Percentiles rank a stretch among this genome's conserved stretches.
phyloP scores from a whole-genome alignment of 2,888 invertebrate species.

The Scaptomyza reducta region DNA sequence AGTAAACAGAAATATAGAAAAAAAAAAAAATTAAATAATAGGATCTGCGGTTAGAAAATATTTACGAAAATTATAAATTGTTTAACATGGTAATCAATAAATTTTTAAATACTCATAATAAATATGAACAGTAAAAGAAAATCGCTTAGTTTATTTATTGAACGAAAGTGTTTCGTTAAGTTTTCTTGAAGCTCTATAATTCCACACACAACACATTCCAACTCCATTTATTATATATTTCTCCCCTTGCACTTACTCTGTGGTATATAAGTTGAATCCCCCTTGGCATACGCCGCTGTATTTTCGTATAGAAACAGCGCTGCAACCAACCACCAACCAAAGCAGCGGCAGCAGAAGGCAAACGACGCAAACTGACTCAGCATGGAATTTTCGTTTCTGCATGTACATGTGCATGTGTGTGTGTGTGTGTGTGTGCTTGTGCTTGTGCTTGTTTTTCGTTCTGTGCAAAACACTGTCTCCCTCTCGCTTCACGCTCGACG shows the following conservation, averaged over 20 bases:
- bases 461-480: constrained; percentile 6
- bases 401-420: constrained; percentile 22
- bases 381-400: constrained; percentile 55
- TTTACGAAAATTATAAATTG: not conserved
- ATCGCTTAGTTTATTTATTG: too few species aligned
- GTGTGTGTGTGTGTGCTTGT: constrained; percentile 7
- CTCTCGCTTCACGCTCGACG: constrained; percentile 2
- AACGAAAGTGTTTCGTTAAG: too few species aligned
- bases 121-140: not conserved
- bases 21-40: not conserved
- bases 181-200: not conserved
- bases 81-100: not conserved
- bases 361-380: constrained; percentile 54
- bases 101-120: not conserved
- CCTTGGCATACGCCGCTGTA: constrained; percentile 31
- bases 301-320: constrained; percentile 52
- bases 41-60: not conserved
- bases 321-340: constrained; percentile 78
- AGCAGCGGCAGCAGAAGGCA: constrained; percentile 71
- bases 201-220: not conserved
- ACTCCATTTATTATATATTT: constrained; percentile 1
- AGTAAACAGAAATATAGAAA: not conserved
- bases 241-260: too few species aligned
- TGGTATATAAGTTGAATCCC: not conserved
- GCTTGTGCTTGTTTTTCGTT: not conserved